Conservation (phyloP, 2,888 invertebrate genomes). For the Clanis bilineata region DNA sequence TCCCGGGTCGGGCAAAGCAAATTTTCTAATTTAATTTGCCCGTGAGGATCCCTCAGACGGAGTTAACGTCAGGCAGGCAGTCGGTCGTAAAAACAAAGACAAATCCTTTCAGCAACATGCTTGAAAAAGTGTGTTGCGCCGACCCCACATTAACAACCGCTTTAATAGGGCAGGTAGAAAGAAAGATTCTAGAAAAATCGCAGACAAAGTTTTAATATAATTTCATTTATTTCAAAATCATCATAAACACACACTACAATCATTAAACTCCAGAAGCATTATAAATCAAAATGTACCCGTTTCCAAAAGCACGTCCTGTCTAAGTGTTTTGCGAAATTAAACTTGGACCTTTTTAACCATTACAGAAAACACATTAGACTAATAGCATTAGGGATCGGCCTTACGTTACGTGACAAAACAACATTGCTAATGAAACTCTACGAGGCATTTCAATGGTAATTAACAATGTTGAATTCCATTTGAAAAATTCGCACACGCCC, state of each 20-base stretch:
- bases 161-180: too few species aligned
- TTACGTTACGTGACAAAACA: conserved; percentile 44
- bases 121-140: too few species aligned
- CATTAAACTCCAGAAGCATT: background rate
- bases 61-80: too few species aligned
- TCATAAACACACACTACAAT: background rate
- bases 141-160: too few species aligned
- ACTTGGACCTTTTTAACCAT: conserved; percentile 30
- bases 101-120: too few species aligned
- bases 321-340: background rate
- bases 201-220: too few species aligned
- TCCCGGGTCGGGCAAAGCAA: too few species aligned
- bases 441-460: conserved; percentile 30
- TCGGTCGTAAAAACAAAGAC: too few species aligned
- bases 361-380: conserved; percentile 55
- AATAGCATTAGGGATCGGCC: conserved; percentile 51
- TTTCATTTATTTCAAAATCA: too few species aligned
- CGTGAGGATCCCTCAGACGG: too few species aligned
- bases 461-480: conserved; percentile 19
- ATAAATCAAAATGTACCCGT: background rate
- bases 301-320: conserved; percentile 1
- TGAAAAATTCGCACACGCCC: conserved; percentile 18
- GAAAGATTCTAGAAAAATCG: too few species aligned
- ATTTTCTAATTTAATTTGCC: too few species aligned
- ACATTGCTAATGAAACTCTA: conserved; percentile 39